These are phyloP conservation scores for Parauchenoglanis ngamensis DNA, from an alignment of 2,797 vertebrate species.

Conservation along the genomic window DNA sequence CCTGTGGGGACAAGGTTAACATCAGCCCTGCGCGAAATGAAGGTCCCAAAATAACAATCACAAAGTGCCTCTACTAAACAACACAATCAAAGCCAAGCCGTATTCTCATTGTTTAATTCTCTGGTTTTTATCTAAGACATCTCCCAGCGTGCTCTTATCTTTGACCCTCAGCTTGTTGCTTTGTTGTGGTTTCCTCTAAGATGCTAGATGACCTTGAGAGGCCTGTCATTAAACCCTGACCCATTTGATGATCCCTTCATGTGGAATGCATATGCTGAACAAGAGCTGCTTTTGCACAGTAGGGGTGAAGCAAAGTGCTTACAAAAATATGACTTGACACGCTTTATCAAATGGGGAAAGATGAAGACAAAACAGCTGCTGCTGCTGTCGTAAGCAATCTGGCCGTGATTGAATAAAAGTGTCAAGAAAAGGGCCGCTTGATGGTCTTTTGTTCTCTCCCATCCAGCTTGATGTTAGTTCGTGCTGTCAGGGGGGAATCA, in stretches of 20 bases:
- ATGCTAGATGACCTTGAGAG: conserved; percentile 94
- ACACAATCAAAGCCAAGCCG: conserved; percentile 81
- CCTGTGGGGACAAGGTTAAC: conserved; percentile 75
- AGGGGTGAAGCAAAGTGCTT: conserved; percentile 99
- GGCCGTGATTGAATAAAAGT: conserved; percentile 99
- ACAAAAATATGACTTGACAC: conserved; percentile 99
- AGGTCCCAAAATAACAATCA: conserved; percentile 84
- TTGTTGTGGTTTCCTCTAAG: conserved; percentile 81
- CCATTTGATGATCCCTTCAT: conserved; percentile 92
- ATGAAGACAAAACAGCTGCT: conserved; percentile 99
- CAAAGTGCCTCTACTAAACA: conserved; percentile 74
- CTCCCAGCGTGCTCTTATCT: conserved; percentile 86
- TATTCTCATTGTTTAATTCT: conserved; percentile 88
- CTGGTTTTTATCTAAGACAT: conserved; percentile 84
- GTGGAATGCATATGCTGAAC: conserved; percentile 96
- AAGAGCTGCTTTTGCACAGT: conserved; percentile 79
- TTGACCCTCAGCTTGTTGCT: conserved; percentile 93
- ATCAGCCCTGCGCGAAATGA: conserved; percentile 66
- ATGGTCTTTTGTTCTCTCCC: conserved; percentile 99
- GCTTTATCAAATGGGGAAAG: conserved; percentile 99
- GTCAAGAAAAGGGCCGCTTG: conserved; percentile 99
- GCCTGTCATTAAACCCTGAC: conserved; percentile 96
- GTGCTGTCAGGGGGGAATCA: conserved; percentile 99
- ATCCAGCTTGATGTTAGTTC: conserved; percentile 99
- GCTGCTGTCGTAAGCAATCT: conserved; percentile 99